These are phyloP conservation scores for Papilio helenus DNA, from an alignment of 1,140 invertebrate species.

Conservation along the genomic window DNA sequence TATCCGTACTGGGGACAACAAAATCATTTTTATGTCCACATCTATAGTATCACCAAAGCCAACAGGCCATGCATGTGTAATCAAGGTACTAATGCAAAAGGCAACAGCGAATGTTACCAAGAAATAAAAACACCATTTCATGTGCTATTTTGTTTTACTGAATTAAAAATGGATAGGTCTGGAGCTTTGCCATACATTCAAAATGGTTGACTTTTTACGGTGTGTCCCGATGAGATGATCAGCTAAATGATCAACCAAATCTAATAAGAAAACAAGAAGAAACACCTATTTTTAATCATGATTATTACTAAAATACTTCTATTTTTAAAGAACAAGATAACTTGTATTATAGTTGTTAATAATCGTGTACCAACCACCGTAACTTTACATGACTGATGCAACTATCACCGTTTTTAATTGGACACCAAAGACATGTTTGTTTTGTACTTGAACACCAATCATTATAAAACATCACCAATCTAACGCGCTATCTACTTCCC, in stretches of 20 bases:
- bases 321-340: too few relatives aligned
- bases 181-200: not conserved
- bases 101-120: conserved; percentile 12
- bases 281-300: too few relatives aligned
- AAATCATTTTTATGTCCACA: conserved; percentile 18
- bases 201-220: not conserved
- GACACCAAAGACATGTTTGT: not conserved
- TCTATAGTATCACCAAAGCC: conserved; percentile 11
- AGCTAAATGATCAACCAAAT: too few relatives aligned
- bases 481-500: not conserved
- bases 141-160: not conserved
- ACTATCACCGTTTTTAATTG: conserved; percentile 12
- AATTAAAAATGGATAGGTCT: not conserved
- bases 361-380: not conserved
- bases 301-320: too few relatives aligned
- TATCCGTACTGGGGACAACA: conserved; percentile 8
- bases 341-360: too few relatives aligned
- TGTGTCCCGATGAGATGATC: too few relatives aligned
- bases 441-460: not conserved
- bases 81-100: conserved; percentile 29
- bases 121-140: not conserved
- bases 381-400: not conserved
- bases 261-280: too few relatives aligned
- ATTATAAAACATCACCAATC: conserved; percentile 12
- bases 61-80: conserved; percentile 27